Evolutionary conservation across 2,113 vertebrate species (phyloP), one percentile per base, ranked within the genome.

Genomic region (Alethe castanea): DNA sequence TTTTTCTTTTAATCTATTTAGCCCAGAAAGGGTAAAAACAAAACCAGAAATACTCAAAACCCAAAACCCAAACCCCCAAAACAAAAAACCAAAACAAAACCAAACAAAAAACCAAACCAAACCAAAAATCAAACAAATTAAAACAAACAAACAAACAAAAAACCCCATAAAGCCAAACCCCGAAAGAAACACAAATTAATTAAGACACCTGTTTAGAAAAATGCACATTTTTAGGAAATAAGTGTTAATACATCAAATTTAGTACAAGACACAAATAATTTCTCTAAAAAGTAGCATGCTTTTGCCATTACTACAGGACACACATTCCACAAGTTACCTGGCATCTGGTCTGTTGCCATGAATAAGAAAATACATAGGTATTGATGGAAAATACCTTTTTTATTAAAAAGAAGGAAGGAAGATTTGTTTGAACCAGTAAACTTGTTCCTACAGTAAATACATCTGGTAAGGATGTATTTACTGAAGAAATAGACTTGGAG

Each of bases 181-280:
- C 35, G 70, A 62, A 50, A 65, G 9, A n/a, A 79, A 72, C 19
- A 78, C 8, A 72, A 94, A 87, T 47, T 2, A 78, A 66, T 25
- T 26, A 83, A 82, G 77, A 35, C 14, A 52, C 6, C 20, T 38
- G 22, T 74, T 76, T 66, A 54, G 38, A 59, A 76, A 86, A 76
- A 38, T 44, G 1, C 5, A 62, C 2, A 18, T 65, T 59, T 62
- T 86, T 79, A 53, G 19, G 79, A 80, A 72, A 47, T 24, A 73
- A 26, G 23, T 76, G 12, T 53, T 61, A 76, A 50, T 73, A 19
- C 5, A 65, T 23, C 5, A 62, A 61, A 79, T 54, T 79, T 77
- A 82, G 8, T 8, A 8, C 15, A 52, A 59, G 35, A 6, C 5
- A 2, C 1, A 72, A 81, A 45, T n/a, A 0, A 45, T 61, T 82